Conservation (phyloP, 1,140 invertebrate species). For the Cydia fagiglandana region DNA sequence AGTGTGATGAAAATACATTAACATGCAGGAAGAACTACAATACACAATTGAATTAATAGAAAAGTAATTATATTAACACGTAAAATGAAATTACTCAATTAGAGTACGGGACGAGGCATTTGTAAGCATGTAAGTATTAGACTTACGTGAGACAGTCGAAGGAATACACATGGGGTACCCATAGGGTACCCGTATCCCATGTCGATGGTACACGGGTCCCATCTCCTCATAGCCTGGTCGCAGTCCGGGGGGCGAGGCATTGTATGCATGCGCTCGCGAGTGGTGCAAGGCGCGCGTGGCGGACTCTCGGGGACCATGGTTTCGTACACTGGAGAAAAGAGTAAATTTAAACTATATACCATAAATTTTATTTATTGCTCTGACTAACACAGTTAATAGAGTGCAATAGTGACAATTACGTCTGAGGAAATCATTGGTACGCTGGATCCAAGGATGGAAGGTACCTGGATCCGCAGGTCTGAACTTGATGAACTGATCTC, state of each 20-base stretch:
- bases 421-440: conserved; percentile 65
- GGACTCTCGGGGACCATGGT: conserved; percentile 64
- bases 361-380: too few relatives aligned
- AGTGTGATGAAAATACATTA: too few relatives aligned
- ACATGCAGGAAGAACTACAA: too few relatives aligned
- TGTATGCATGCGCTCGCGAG: conserved; percentile 55
- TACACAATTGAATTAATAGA: too few relatives aligned
- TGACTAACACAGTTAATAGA: neutral
- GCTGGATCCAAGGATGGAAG: conserved; percentile 64
- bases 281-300: conserved; percentile 62
- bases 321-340: conserved; percentile 56
- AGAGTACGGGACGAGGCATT: conserved; percentile 40
- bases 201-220: conserved; percentile 84
- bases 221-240: conserved; percentile 78
- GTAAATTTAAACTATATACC: neutral
- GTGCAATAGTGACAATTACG: conserved; percentile 40
- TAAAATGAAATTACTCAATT: too few relatives aligned
- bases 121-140: conserved; percentile 45
- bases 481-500: conserved; percentile 69
- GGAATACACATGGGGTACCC: conserved; percentile 88
- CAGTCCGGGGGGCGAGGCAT: conserved; percentile 56
- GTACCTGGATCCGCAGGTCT: conserved; percentile 60
- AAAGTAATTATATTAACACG: too few relatives aligned
- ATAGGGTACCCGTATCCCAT: conserved; percentile 87
- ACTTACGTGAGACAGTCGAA: conserved; percentile 88